A percentile compares a stretch with the other conserved stretches of the same genome.
phyloP scores from a whole-genome alignment of 2,888 invertebrate genomes.

The Piscicola geometra region DNA sequence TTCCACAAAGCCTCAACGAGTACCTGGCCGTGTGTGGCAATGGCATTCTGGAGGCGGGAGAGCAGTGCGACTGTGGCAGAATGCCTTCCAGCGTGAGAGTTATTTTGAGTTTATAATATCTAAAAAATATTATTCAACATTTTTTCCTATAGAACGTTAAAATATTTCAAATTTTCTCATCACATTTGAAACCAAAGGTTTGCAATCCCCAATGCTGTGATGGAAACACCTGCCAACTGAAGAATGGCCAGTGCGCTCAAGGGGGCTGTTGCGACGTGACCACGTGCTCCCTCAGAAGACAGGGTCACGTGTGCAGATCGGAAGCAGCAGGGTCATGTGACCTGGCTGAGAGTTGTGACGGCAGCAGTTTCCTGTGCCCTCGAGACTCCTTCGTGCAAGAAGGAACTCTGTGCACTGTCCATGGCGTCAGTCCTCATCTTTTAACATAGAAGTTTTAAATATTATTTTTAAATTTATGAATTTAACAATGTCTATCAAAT shows the following conservation, averaged over 20 bases:
- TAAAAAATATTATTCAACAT: not conserved
- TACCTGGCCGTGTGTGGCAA: slow-evolving; percentile 22
- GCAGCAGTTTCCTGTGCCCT: slow-evolving; percentile 13
- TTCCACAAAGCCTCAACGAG: not conserved
- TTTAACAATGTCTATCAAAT: too few relatives aligned
- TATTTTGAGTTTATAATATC: not conserved
- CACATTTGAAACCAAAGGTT: not conserved
- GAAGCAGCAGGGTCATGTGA: slow-evolving; percentile 11
- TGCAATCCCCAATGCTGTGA: slow-evolving; percentile 25
- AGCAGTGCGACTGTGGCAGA: slow-evolving; percentile 32
- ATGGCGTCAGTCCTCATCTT: too few relatives aligned
- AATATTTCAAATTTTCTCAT: not conserved
- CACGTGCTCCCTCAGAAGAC: not conserved
- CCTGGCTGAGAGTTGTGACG: slow-evolving; percentile 20
- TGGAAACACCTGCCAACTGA: slow-evolving; percentile 9
- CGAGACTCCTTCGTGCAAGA: slow-evolving; percentile 11
- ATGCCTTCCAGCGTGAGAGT: slow-evolving; percentile 20
- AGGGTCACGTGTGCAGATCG: not conserved
- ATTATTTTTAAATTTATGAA: too few relatives aligned
- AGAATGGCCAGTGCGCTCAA: slow-evolving; percentile 19
- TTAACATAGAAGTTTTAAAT: too few relatives aligned
- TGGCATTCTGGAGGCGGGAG: slow-evolving; percentile 20
- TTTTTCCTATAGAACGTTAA: not conserved
- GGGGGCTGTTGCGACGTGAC: slow-evolving; percentile 23
- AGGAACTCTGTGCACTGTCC: not conserved